Evolutionary conservation across 1,140 invertebrate species (phyloP).

Genomic region (Zaprionus gabonicus): DNA sequence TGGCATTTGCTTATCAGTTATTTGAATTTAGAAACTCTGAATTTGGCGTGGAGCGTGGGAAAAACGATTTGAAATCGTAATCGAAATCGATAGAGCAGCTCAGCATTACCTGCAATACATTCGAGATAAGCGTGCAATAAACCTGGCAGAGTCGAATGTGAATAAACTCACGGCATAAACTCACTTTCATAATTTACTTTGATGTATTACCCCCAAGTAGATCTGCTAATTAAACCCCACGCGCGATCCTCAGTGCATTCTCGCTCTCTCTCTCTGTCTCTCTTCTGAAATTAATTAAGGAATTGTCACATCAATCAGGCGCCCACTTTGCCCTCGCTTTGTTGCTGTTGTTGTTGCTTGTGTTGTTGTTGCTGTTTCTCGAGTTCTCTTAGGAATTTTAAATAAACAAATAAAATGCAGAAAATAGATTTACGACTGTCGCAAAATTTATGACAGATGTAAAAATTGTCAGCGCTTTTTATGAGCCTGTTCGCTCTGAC

Average conservation of each 20-base stretch:
- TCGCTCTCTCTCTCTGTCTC: not conserved
- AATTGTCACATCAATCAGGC: slow-evolving; percentile 80
- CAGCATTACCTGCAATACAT: not conserved
- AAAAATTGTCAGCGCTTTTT: slow-evolving; percentile 68
- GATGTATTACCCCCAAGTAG: slow-evolving; percentile 67
- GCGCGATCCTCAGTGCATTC: slow-evolving; percentile 28
- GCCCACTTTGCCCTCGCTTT: slow-evolving; percentile 57
- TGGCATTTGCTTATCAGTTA: slow-evolving; percentile 36
- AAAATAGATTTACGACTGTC: slow-evolving; percentile 76
- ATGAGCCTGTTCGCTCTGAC: slow-evolving; percentile 33
- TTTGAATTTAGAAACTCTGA: slow-evolving; percentile 24
- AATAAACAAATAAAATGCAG: slow-evolving; percentile 82
- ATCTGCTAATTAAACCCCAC: slow-evolving; percentile 16
- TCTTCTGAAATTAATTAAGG: slow-evolving; percentile 73
- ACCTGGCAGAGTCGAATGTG: slow-evolving; percentile 46
- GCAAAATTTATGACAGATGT: slow-evolving; percentile 78
- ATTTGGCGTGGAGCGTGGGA: slow-evolving; percentile 44
- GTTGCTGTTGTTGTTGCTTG: slow-evolving; percentile 18
- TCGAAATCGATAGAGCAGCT: not conserved
- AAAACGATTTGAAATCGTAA: slow-evolving; percentile 26
- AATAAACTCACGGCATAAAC: slow-evolving; percentile 57
- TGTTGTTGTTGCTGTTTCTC: slow-evolving; percentile 7
- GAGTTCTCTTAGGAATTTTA: slow-evolving; percentile 58
- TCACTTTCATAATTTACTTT: slow-evolving; percentile 59
- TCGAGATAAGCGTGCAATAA: slow-evolving; percentile 61